A percentile compares a stretch with the other conserved stretches of the same genome.
Evolutionary conservation across 2,888 invertebrate genomes (phyloP).

Genomic region (Drosophila rellima): DNA sequence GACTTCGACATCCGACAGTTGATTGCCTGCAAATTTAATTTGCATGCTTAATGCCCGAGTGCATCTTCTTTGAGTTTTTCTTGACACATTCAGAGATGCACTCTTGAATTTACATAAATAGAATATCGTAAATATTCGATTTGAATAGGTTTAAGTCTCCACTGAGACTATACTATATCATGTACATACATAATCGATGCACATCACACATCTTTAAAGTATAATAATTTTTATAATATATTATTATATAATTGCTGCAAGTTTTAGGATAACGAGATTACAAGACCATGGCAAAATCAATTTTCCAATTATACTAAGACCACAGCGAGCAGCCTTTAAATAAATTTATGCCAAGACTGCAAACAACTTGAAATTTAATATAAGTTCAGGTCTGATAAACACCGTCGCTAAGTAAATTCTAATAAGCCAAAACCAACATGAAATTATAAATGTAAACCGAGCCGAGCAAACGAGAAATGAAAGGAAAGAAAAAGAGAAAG

Average conservation of each 20-base stretch:
- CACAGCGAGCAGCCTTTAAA: conserved; percentile 18
- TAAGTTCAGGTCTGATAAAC: conserved; percentile 21
- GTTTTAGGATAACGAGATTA: not conserved
- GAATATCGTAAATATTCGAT: too few relatives aligned
- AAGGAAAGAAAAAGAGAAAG: not conserved
- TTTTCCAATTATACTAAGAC: conserved; percentile 19
- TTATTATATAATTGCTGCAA: conserved; percentile 10
- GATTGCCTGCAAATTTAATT: conserved; percentile 46
- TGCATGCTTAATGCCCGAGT: conserved; percentile 54
- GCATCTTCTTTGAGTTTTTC: conserved; percentile 1
- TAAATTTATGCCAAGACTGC: conserved; percentile 47
- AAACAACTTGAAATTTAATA: conserved; percentile 35
- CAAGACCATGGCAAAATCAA: conserved; percentile 29
- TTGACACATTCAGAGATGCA: not conserved
- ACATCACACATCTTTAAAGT: too few relatives aligned
- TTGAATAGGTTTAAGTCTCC: not conserved
- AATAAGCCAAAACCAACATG: conserved; percentile 72
- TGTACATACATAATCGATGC: too few relatives aligned
- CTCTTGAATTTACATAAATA: not conserved
- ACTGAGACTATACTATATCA: not conserved
- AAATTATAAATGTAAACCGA: conserved; percentile 68
- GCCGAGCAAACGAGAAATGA: conserved; percentile 10
- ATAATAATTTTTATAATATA: too few relatives aligned
- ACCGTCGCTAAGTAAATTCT: conserved; percentile 60
- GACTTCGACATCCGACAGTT: conserved; percentile 5